These are phyloP conservation scores for Atherix ibis DNA, from an alignment of 2,888 invertebrate genomes.

Conservation along the genomic window DNA sequence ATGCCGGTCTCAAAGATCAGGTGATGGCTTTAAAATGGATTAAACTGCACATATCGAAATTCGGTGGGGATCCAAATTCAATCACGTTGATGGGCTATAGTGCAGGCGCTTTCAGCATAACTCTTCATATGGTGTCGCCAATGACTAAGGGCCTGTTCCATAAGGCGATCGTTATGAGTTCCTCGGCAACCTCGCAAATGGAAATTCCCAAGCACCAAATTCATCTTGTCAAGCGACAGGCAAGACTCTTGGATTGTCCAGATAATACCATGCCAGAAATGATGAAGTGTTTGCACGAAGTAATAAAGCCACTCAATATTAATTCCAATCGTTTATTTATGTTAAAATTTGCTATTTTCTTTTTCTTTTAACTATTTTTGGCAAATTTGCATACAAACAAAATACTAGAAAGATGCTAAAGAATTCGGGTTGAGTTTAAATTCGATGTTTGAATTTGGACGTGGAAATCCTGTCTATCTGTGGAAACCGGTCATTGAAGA, in stretches of 20 bases:
- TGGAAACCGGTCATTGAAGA: conserved; percentile 49
- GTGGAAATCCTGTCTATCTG: conserved; percentile 22
- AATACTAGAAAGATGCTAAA: conserved; percentile 6
- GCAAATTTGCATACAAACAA: not conserved
- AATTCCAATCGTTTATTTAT: too few relatives aligned
- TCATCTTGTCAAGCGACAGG: conserved; percentile 43
- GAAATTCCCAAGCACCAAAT: conserved; percentile 36
- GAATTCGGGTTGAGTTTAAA: conserved; percentile 6
- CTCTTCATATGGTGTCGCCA: conserved; percentile 43
- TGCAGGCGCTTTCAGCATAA: conserved; percentile 35
- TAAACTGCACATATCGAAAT: conserved; percentile 42
- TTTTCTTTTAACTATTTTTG: too few relatives aligned
- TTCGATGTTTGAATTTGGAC: conserved; percentile 7
- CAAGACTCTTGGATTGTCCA: conserved; percentile 40
- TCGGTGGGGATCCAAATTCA: conserved; percentile 47
- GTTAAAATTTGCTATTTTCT: too few relatives aligned
- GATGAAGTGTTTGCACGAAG: conserved; percentile 42
- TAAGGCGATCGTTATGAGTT: conserved; percentile 50
- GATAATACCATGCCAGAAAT: conserved; percentile 35
- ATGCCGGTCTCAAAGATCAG: conserved; percentile 55
- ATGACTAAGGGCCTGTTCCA: conserved; percentile 54
- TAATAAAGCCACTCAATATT: conserved; percentile 26
- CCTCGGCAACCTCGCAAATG: conserved; percentile 37
- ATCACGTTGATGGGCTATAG: conserved; percentile 49
- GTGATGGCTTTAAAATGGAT: conserved; percentile 50